These are phyloP conservation scores for Amphipyra berbera DNA, from an alignment of 2,888 invertebrate genomes.

Conservation along the genomic window DNA sequence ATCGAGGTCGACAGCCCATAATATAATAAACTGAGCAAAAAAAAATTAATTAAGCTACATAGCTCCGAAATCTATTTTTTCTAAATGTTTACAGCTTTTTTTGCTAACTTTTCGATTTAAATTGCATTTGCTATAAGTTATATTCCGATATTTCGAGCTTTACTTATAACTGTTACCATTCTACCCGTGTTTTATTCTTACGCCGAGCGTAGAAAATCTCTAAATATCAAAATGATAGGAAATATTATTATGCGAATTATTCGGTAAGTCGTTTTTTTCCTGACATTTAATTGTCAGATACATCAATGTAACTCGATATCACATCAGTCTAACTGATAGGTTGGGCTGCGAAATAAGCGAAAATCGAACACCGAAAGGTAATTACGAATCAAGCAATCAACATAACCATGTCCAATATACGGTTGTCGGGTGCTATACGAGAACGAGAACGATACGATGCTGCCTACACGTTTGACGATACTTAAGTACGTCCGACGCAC, in stretches of 20 bases:
- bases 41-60: conserved; percentile 18
- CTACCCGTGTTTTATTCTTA: conserved; percentile 11
- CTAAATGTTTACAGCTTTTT: conserved; percentile 9
- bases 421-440: too few species aligned
- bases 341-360: conserved; percentile 25
- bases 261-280: conserved; percentile 12
- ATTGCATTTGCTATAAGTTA: conserved; percentile 11
- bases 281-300: conserved; percentile 8
- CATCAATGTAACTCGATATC: conserved; percentile 25
- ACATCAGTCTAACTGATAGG: conserved; percentile 39
- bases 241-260: conserved; percentile 17
- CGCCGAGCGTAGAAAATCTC: not conserved
- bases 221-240: not conserved
- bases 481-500: too few species aligned
- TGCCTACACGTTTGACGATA: too few species aligned
- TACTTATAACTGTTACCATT: conserved; percentile 9
- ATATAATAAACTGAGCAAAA: conserved; percentile 36
- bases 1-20: conserved; percentile 7
- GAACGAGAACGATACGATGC: too few species aligned
- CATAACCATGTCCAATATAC: not conserved
- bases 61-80: conserved; percentile 19
- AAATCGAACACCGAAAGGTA: not conserved
- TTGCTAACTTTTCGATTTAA: conserved; percentile 7
- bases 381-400: not conserved
- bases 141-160: not conserved